Evolutionary conservation across 2,888 invertebrate species (phyloP), one percentile per base, ranked within the genome.

Genomic region (Drosophila helvetica): DNA sequence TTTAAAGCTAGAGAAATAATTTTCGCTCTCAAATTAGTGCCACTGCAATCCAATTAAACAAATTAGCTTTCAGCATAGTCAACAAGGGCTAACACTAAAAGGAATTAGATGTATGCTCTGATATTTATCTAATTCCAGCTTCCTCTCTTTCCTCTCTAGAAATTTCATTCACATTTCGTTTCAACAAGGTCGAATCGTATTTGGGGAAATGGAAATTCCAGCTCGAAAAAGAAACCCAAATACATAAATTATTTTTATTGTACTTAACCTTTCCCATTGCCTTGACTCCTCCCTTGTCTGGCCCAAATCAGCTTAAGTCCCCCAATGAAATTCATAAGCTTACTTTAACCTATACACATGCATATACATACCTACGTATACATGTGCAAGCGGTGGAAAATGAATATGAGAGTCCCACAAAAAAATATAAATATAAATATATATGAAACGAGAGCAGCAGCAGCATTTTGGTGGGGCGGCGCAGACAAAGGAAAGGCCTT

Each of bases 241-340:
- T 69, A 61, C 71, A 69, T 69, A 71, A 71, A 71, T 69, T 71
- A 69, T 50, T 61, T 71, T 53, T 58, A 60, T 69, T 69, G 61
- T 69, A 61, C 69, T 69, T 69, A 71, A 50, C 61, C 54, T 69
- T 69, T 71, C 61, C 60, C 50, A 43, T 25, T 66, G 65, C 65
- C 65, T 66, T 55, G 55, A 55, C 67, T 66, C 19, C n/a, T n/a
- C 7, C 7, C 22, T 27, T 55, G 55, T 55, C 43, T 55, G 67
- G 43, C 65, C 68, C 67, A 66, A 66, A 66, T 66, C 67, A 66
- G 67, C 67, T 66, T 67, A 66, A 50, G 67, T 55, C 30, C 12
- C 65, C 22, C 30, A 43, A 55, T 38, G 67, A 54, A 64, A 65
- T 66, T 67, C 65, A 66, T 66, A 66, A 66, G 65, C 67, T 50